phyloP scores from a whole-genome alignment of 2,888 invertebrate species.

The Tiliacea aurago region DNA sequence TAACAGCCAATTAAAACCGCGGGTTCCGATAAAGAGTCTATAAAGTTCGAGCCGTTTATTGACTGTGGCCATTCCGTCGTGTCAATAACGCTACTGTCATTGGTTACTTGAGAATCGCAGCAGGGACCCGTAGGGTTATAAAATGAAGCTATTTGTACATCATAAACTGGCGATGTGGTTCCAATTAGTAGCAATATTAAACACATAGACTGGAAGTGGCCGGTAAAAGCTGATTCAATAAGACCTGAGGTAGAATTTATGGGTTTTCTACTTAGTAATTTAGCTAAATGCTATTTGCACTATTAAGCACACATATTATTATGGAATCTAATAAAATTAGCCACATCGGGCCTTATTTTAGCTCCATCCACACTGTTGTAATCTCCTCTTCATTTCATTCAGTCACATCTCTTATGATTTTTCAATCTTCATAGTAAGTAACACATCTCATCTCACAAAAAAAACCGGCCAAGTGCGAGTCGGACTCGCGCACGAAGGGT shows the following conservation, averaged over 20 bases:
- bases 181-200: constrained; percentile 27
- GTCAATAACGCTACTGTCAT: constrained; percentile 40
- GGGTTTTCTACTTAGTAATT: background rate
- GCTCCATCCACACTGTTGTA: background rate
- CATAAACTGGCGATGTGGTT: constrained; percentile 22
- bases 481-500: too few species aligned
- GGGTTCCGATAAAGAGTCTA: constrained; percentile 34
- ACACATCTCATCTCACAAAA: too few species aligned
- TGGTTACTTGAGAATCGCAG: constrained; percentile 31
- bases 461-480: too few species aligned
- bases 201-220: constrained; percentile 7
- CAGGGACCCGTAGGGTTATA: constrained; percentile 27
- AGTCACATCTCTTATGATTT: background rate
- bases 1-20: constrained; percentile 53
- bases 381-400: background rate
- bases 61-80: constrained; percentile 47
- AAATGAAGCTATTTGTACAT: constrained; percentile 30
- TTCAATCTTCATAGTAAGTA: background rate
- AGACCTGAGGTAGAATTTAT: background rate
- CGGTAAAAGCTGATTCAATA: background rate
- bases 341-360: background rate
- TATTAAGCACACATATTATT: background rate
- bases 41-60: constrained; percentile 47
- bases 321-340: background rate
- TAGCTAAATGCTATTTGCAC: background rate